phyloP scores from a whole-genome alignment of 2,797 vertebrate genomes.

The Trichosurus vulpecula region DNA sequence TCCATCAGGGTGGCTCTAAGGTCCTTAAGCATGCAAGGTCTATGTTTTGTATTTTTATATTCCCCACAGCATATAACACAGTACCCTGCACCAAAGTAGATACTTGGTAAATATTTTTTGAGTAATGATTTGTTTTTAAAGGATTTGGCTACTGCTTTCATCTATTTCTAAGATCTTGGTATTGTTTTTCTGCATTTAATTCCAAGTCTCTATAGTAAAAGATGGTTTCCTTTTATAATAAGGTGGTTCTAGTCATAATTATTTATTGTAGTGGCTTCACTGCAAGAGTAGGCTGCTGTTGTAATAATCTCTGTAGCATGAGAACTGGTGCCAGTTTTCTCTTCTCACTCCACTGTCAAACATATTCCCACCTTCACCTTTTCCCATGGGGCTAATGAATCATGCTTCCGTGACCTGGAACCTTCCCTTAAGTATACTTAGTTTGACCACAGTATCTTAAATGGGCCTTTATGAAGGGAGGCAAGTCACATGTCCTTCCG shows the following conservation, averaged over 20 bases:
- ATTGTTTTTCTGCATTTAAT: not conserved
- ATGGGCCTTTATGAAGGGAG: conserved; percentile 19
- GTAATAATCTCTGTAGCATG: not conserved
- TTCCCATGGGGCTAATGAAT: not conserved
- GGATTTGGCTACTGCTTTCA: not conserved
- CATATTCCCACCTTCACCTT: not conserved
- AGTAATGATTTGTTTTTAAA: not conserved
- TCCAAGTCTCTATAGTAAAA: not conserved
- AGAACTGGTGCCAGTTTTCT: not conserved
- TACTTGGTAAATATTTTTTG: not conserved
- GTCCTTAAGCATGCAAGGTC: not conserved
- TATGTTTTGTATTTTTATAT: not conserved
- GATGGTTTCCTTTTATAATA: not conserved
- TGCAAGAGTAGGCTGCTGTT: not conserved
- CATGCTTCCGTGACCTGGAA: not conserved
- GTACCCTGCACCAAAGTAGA: not conserved
- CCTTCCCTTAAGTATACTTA: not conserved
- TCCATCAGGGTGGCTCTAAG: not conserved
- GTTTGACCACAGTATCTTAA: not conserved
- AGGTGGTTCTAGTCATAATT: not conserved
- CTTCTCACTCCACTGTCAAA: not conserved
- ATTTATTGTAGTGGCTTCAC: not conserved
- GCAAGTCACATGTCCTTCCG: conserved; percentile 17
- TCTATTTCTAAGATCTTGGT: not conserved
- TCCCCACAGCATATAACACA: not conserved